Evolutionary conservation across 2,888 invertebrate species (phyloP), one percentile per base, ranked within the genome.

Genomic region (Torymus tubicola): DNA sequence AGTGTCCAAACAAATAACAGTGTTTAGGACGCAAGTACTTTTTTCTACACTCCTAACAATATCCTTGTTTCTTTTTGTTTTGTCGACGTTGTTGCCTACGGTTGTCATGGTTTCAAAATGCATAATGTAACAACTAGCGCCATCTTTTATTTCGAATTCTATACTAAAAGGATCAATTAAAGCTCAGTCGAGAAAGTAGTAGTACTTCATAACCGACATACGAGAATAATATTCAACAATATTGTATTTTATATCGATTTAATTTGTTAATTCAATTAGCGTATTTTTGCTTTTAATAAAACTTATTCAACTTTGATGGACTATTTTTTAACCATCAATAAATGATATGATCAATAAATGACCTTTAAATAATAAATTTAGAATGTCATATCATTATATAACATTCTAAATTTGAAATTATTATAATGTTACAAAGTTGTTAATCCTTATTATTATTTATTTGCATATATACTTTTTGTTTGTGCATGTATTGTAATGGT

Each of bases 61-160:
- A 58, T 10, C 11, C 24, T 50, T 64, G 21, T 72, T 64, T 58
- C 58, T 64, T 76, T 79, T 79, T 76, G 78, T 81, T 81, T 81
- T 70, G 68, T 8, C 21, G 63, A 65, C 69, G 69, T 64, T 71
- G 63, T 69, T 69, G 72, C 14, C 60, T 0, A 42, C 5, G 10
- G 81, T 81, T 76, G 74, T 65, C 67, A 81, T 81, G 76, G 76
- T 71, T 73, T 65, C 72, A 13, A 65, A 63, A 63, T 63, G 18
- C 16, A 42, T 14, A 65, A 64, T 18, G 8, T 11, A 11, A 21
- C 13, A 14, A 5, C 4, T 71, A 12, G 55, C 61, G 78, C 74
- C 78, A 81, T 78, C 78, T 81, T 31, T 55, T 2, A 21, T 55
- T 50, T 31, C 31, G 0, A 8, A 31, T 31, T n/a, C n/a, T 31